Percentiles rank a stretch among this genome's conserved stretches.
phyloP scores from a whole-genome alignment of 1,140 invertebrate genomes.

The Cotesia glomerata region DNA sequence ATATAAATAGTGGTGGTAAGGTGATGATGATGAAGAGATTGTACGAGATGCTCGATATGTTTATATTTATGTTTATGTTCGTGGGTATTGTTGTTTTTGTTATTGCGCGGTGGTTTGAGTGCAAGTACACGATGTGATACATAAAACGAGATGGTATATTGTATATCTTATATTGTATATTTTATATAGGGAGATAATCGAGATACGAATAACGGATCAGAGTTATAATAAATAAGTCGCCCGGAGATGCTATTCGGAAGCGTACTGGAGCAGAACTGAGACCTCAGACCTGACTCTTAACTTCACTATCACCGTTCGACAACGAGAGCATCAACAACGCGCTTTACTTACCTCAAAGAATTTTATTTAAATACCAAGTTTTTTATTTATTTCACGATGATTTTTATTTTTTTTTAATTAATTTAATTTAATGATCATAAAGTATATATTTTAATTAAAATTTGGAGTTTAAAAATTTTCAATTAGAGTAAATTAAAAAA shows the following conservation, averaged over 20 bases:
- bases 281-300: neutral
- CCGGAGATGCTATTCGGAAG: slow-evolving; percentile 47
- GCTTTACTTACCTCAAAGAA: neutral
- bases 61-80: neutral
- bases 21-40: no score
- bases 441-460: no score
- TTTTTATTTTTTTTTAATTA: no score
- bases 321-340: slow-evolving; percentile 22
- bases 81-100: neutral
- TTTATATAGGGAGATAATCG: neutral
- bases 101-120: no score
- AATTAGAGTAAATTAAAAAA: no score
- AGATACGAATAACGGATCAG: slow-evolving; percentile 32
- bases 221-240: slow-evolving; percentile 5
- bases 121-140: no score
- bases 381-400: neutral
- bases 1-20: neutral
- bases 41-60: no score
- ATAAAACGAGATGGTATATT: no score
- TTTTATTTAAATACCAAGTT: no score
- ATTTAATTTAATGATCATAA: neutral
- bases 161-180: no score
- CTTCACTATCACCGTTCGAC: slow-evolving; percentile 39
- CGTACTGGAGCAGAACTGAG: slow-evolving; percentile 58
- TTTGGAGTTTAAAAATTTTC: no score